A percentile compares a stretch with the other conserved stretches of the same genome.
Evolutionary conservation across 2,888 invertebrate genomes (phyloP).

Genomic region (Volucella inflata): DNA sequence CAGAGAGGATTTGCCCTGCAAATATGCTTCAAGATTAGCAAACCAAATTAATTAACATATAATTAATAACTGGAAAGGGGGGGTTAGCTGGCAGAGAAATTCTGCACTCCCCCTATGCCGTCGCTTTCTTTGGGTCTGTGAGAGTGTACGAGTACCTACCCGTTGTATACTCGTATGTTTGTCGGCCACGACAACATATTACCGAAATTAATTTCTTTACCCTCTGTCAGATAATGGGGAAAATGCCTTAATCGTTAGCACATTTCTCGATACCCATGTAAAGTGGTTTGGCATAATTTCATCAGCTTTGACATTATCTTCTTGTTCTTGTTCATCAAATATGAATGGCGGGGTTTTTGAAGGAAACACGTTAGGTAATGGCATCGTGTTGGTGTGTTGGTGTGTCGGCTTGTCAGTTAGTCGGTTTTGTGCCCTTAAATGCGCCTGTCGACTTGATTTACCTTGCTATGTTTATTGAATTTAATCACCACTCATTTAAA

Average conservation of each 20-base stretch:
- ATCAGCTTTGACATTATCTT: conserved; percentile 73
- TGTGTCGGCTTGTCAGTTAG: background rate
- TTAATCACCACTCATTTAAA: conserved; percentile 62
- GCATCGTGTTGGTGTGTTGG: background rate
- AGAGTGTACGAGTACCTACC: background rate
- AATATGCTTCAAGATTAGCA: conserved; percentile 68
- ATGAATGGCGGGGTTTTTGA: conserved; percentile 20
- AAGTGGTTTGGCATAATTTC: conserved; percentile 72
- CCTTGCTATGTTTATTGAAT: conserved; percentile 62
- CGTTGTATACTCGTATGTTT: conserved; percentile 1
- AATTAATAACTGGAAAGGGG: conserved; percentile 66
- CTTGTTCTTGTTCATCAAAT: conserved; percentile 50
- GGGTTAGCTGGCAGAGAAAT: conserved; percentile 16
- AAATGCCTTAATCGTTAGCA: conserved; percentile 73
- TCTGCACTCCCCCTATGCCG: conserved; percentile 11
- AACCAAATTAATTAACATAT: conserved; percentile 75
- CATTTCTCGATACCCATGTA: conserved; percentile 70
- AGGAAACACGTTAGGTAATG: background rate
- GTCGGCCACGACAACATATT: conserved; percentile 46
- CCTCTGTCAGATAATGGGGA: conserved; percentile 62
- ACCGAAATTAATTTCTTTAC: conserved; percentile 67
- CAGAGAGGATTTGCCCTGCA: conserved; percentile 44
- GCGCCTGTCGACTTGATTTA: conserved; percentile 45
- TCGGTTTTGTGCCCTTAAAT: background rate
- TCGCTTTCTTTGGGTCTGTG: background rate